phyloP scores from a whole-genome alignment of 2,113 vertebrate species.

The Paramormyrops kingsleyae region DNA sequence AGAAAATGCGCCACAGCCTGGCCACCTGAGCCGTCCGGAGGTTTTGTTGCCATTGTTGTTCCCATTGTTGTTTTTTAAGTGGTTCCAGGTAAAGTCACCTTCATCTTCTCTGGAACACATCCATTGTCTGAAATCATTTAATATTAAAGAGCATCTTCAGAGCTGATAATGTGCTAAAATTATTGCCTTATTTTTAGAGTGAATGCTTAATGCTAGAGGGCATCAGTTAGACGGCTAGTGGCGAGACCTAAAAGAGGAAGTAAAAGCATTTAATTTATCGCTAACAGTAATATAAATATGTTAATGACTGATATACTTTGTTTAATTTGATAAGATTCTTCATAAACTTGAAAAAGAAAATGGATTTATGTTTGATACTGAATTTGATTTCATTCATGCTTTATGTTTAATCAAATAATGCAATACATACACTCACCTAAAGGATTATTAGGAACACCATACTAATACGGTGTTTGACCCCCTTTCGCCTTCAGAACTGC shows the following conservation, averaged over 20 bases:
- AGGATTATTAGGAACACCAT: too few relatives aligned
- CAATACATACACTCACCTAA: too few relatives aligned
- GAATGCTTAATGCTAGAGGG: neutral
- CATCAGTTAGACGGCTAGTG: neutral
- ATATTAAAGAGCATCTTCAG: neutral
- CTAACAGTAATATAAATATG: neutral
- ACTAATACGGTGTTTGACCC: too few relatives aligned
- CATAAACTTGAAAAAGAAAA: neutral
- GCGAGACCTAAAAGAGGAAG: neutral
- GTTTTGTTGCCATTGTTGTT: neutral
- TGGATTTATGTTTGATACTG: neutral
- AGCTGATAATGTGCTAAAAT: neutral
- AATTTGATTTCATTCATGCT: neutral
- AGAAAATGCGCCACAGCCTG: slow-evolving; percentile 14
- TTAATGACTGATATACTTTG: neutral
- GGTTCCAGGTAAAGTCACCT: neutral
- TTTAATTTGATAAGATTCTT: neutral
- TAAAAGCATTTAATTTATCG: neutral
- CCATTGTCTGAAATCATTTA: neutral
- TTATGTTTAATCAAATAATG: neutral
- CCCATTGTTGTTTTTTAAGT: neutral
- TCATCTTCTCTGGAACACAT: neutral
- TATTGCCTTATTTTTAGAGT: neutral
- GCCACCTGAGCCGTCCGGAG: neutral
- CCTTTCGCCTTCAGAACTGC: too few relatives aligned